Base-by-base conservation (phyloP, 2,888 invertebrate species). In the Drosophila borborema region DNA sequence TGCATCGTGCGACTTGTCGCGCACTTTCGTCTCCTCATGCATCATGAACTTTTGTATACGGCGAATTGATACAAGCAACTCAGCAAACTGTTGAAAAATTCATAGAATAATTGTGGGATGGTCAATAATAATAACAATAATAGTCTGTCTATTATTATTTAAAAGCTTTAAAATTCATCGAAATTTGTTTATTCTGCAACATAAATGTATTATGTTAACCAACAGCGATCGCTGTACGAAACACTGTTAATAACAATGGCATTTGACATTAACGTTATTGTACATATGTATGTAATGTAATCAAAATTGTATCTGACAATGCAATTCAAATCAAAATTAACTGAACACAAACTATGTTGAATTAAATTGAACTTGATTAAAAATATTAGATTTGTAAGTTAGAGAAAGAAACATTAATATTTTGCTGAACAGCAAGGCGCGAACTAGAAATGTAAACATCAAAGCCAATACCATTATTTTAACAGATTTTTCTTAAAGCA, bases 11-110 rank as follows among this genome's bases (percentile, higher is more conserved):
- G 92, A 92, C 54, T 91, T 92, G 43, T 92, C 92, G 4, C 90
- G 79, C 58, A 92, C 88, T 63, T 86, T 94, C 0, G 95, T 95
- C 86, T 95, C 95, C 78, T 95, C 95, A 77, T 95, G 95, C 8
- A 94, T 79, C 94, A 95, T 94, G 85, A 95, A 95, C 82, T 93
- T 95, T 81, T 95, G 93, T 53, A 94, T 94, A 43, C 93, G 91
- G 40, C 91, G 89, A 40, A 95, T 93, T 0, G 96, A 95, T 10
- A 96, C 95, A 34, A 94, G 86, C 0, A 94, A 94, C 90, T 96
- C 96, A 0, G 95, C 95, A 6, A 95, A 89, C 77, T 77, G 28
- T 9, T 14, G 9, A 9, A 10, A 58, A 14, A 41, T 18, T 12
- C 12, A 45, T n/a, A 28, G n/a, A 16, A 5, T n/a, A 34, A 20